Evolutionary conservation across 2,797 vertebrate species (phyloP), one percentile per base, ranked within the genome.

Genomic region (Propithecus deckenii): DNA sequence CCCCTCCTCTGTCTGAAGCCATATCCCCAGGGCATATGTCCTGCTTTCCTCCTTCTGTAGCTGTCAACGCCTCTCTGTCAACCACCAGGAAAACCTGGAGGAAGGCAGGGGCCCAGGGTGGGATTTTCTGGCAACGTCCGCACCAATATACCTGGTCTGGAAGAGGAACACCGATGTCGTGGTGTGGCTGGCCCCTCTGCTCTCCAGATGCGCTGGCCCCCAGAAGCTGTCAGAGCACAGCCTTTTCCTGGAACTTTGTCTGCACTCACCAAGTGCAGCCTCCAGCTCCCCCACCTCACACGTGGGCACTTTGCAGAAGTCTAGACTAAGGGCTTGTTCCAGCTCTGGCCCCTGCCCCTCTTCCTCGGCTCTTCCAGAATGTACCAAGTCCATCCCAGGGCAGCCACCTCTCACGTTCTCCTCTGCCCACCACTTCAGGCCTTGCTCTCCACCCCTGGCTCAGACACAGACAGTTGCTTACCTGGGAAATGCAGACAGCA

Each of bases 401-500:
- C 38, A 59, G 41, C 72, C n/a, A 20, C 63, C 80, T 81, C 72
- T 89, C 17, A 8, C 20, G 7, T 28, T 79, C 72, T 69, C 50
- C 46, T 28, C 84, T 95, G 13, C 74, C 74, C 74, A 52, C 86
- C 38, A 43, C 46, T 41, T 72, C 30, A 79, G 86, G 75, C 48
- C 38, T 92, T n/a, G 23, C 69, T 88, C 59, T 32, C 55, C 30
- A 75, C 38, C 30, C 79, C 78, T 75, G 79, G 17, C 84, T 94
- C 52, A 17, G 52, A 89, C 59, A 71, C 55, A 55, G 17, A 43
- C 6, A 35, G 8, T 69, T 35, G 86, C 94, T 96, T 92, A 97
- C 95, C 89, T 95, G 83, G 35, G 61, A 91, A 89, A 81, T 28
- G 89, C 80, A 83, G 65, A 86, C 7, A 43, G 52, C 14, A 25